Conservation (phyloP, 2,888 invertebrate genomes). For the Elmis aenea region DNA sequence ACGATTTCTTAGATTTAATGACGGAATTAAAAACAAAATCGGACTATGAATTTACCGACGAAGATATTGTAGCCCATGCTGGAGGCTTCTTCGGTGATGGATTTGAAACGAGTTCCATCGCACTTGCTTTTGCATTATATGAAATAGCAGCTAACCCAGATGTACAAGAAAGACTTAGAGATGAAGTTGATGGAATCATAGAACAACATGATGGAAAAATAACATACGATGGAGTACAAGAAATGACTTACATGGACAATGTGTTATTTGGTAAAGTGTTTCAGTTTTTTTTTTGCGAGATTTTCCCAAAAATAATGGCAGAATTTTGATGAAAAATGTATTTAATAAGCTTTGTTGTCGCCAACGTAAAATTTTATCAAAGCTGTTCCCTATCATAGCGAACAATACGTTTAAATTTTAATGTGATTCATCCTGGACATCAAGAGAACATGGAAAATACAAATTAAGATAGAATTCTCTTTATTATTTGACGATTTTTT, state of each 20-base stretch:
- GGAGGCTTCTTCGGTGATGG: slow-evolving; percentile 53
- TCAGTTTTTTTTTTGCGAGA: slow-evolving; percentile 30
- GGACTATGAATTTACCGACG: slow-evolving; percentile 35
- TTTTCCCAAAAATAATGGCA: slow-evolving; percentile 1
- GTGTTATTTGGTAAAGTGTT: slow-evolving; percentile 44
- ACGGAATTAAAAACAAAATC: slow-evolving; percentile 33
- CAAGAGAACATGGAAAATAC: too few species aligned
- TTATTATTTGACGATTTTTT: background rate
- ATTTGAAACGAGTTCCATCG: slow-evolving; percentile 52
- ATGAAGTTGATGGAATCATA: slow-evolving; percentile 44
- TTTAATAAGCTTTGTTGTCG: too few species aligned
- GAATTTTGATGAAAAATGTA: too few species aligned
- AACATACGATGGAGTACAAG: slow-evolving; percentile 47
- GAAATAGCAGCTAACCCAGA: slow-evolving; percentile 47
- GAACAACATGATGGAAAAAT: slow-evolving; percentile 40
- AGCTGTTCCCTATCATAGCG: too few species aligned
- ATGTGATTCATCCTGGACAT: too few species aligned
- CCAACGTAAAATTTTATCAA: too few species aligned
- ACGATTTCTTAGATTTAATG: slow-evolving; percentile 48
- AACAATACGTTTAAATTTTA: too few species aligned
- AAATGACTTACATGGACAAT: slow-evolving; percentile 49
- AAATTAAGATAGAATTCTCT: too few species aligned
- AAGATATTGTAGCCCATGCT: slow-evolving; percentile 51
- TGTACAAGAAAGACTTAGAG: slow-evolving; percentile 43
- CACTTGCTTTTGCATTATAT: slow-evolving; percentile 46